Evolutionary conservation across 2,888 invertebrate species (phyloP).

Genomic region (Baronia brevicornis): DNA sequence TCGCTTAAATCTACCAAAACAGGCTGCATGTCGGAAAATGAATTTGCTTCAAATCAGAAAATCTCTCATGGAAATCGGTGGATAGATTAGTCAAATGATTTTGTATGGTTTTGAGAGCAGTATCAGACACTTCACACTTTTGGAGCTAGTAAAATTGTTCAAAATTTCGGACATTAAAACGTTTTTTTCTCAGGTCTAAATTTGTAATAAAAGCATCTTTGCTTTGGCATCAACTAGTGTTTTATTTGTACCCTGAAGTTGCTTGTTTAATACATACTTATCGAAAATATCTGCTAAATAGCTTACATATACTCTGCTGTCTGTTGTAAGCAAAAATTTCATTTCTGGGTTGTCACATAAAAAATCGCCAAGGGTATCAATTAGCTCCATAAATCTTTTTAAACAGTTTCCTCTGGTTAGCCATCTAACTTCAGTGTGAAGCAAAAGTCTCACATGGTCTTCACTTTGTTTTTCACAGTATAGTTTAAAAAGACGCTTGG

Average conservation of each 20-base stretch:
- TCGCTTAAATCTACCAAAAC: background rate
- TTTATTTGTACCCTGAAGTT: conserved; percentile 4
- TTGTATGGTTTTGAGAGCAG: too few species aligned
- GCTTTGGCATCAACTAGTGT: conserved; percentile 6
- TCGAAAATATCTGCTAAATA: conserved; percentile 7
- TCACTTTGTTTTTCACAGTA: conserved; percentile 3
- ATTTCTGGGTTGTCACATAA: conserved; percentile 6
- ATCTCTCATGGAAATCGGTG: background rate
- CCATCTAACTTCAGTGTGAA: conserved; percentile 8
- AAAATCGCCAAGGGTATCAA: conserved; percentile 6
- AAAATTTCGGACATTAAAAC: background rate
- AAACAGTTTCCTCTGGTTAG: conserved; percentile 7
- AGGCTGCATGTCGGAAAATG: background rate
- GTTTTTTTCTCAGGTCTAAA: background rate
- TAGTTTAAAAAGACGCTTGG: conserved; percentile 2
- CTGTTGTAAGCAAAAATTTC: conserved; percentile 2
- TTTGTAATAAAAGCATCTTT: conserved; percentile 1
- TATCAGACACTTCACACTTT: background rate
- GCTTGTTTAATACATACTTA: conserved; percentile 7
- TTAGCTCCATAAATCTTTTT: conserved; percentile 8
- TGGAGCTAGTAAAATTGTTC: background rate
- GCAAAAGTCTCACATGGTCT: conserved; percentile 8
- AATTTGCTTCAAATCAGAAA: background rate
- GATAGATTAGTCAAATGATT: background rate
- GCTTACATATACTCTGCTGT: conserved; percentile 6